These are phyloP conservation scores for Lemur catta DNA, from an alignment of 2,797 vertebrate genomes.

Conservation along the genomic window DNA sequence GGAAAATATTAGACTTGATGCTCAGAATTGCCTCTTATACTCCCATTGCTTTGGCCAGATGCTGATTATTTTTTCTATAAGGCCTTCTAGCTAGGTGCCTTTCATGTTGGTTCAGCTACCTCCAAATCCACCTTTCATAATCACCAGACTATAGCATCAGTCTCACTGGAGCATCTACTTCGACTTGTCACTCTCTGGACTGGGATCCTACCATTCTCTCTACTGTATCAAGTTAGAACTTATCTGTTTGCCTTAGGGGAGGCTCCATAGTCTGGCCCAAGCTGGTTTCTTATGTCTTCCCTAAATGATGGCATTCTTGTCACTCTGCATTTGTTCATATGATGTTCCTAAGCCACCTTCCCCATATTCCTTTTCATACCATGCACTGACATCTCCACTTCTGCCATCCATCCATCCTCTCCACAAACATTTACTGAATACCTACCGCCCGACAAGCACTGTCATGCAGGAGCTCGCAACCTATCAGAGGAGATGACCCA, in stretches of 20 bases:
- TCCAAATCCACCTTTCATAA: background rate
- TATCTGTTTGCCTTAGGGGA: background rate
- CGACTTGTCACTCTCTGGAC: background rate
- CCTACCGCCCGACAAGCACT: background rate
- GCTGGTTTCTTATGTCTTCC: background rate
- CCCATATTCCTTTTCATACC: background rate
- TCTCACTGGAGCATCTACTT: background rate
- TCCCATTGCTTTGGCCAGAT: background rate
- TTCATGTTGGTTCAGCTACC: background rate
- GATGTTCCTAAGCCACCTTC: background rate
- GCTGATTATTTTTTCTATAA: background rate
- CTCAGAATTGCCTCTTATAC: background rate
- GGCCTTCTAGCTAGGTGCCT: background rate
- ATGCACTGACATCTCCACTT: background rate
- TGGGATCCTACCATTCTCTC: background rate
- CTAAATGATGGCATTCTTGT: background rate
- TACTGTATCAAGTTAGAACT: background rate
- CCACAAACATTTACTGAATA: background rate
- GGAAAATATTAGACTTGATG: background rate
- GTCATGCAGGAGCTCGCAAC: background rate
- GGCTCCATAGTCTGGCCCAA: background rate
- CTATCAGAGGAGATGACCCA: background rate
- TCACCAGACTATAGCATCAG: background rate
- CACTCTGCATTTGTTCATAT: background rate
- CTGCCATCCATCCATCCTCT: background rate